Conservation (phyloP, 1,140 invertebrate genomes). For the Conus ventricosus region DNA sequence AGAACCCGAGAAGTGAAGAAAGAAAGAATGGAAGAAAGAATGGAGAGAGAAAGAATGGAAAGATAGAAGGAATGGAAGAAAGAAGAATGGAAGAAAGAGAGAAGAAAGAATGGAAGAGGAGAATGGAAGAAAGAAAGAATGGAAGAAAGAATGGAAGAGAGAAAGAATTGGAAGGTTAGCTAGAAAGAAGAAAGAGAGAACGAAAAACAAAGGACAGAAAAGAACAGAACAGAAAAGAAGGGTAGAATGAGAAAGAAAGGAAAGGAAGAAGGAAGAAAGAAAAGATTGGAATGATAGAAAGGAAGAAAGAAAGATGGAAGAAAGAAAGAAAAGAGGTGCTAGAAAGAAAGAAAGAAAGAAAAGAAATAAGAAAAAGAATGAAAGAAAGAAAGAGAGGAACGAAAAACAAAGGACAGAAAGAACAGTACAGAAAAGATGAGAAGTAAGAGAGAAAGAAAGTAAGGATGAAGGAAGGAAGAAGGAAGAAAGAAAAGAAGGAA, state of each 20-base stretch:
- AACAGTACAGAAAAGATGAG: no score
- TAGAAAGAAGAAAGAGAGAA: background rate
- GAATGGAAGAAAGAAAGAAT: background rate
- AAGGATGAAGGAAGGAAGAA: no score
- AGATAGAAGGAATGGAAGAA: background rate
- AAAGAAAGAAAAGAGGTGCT: background rate
- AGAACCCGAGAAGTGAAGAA: background rate
- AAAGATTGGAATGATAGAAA: background rate
- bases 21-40: background rate
- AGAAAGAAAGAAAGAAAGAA: no score
- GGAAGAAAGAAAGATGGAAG: background rate
- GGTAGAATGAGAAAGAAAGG: no score
- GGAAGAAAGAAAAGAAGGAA: no score
- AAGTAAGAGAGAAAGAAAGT: no score
- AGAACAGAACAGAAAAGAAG: no score
- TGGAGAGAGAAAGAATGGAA: background rate
- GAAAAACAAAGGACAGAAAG: no score
- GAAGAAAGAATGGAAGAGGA: background rate
- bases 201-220: no score
- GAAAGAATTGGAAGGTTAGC: background rate
- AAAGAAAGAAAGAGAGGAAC: no score
- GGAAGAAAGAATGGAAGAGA: background rate
- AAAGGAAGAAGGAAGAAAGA: background rate
- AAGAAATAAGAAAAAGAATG: no score
- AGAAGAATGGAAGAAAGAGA: background rate